Conservation (phyloP, 2,888 invertebrate species). For the Bellardia bayeri region DNA sequence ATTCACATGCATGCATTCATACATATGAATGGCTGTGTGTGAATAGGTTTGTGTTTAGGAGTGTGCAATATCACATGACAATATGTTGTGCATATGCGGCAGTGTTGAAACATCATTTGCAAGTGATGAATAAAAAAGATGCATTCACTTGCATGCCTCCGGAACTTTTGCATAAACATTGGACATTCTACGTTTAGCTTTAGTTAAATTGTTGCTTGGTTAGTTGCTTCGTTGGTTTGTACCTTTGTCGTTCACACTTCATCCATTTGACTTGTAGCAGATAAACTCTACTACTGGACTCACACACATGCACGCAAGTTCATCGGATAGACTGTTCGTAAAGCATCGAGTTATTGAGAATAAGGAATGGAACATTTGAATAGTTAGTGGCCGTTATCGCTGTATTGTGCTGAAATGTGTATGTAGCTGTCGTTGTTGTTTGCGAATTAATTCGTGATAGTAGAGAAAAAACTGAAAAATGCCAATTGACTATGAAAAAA, state of each 20-base stretch:
- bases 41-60: not conserved
- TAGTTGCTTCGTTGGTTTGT: slow-evolving; percentile 26
- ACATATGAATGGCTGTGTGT: not conserved
- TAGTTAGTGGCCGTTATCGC: slow-evolving; percentile 13
- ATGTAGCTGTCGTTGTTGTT: slow-evolving; percentile 14
- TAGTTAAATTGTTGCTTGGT: slow-evolving; percentile 28
- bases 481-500: slow-evolving; percentile 37
- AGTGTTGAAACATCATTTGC: slow-evolving; percentile 59
- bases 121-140: slow-evolving; percentile 63
- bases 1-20: not conserved
- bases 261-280: slow-evolving; percentile 41
- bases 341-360: slow-evolving; percentile 36
- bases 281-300: not conserved
- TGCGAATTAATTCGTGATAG: slow-evolving; percentile 53
- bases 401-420: not conserved
- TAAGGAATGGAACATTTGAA: slow-evolving; percentile 16
- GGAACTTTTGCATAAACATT: slow-evolving; percentile 50
- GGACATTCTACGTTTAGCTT: slow-evolving; percentile 26
- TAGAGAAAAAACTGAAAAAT: slow-evolving; percentile 17
- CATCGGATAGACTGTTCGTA: slow-evolving; percentile 22
- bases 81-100: slow-evolving; percentile 39
- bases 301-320: not conserved
- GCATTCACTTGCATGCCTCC: slow-evolving; percentile 61
- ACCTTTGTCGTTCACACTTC: slow-evolving; percentile 55
- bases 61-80: slow-evolving; percentile 42